phyloP scores from a whole-genome alignment of 1,140 invertebrate genomes.

The Calosoma granatense region DNA sequence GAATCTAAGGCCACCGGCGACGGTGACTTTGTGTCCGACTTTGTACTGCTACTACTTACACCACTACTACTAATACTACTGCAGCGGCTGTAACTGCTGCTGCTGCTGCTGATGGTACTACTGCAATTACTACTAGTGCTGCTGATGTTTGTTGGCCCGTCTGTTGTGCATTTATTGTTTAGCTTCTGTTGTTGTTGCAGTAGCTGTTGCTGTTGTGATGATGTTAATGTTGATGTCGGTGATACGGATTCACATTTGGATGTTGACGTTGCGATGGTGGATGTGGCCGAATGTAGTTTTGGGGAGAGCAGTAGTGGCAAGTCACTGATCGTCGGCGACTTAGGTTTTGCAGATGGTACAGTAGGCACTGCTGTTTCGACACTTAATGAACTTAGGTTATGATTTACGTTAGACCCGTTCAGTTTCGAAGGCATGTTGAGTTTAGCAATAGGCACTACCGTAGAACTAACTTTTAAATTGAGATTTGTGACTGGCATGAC shows the following conservation, averaged over 20 bases:
- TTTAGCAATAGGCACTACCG: conserved; percentile 32
- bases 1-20: neutral
- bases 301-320: too few relatives aligned
- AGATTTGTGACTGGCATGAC: neutral
- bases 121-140: neutral
- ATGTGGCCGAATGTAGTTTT: neutral
- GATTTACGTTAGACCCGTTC: conserved; percentile 19
- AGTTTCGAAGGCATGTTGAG: conserved; percentile 27
- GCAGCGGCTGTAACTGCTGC: conserved; percentile 8
- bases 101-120: conserved; percentile 10
- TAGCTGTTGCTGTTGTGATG: neutral
- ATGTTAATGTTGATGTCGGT: neutral
- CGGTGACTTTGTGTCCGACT: conserved; percentile 9
- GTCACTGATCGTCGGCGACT: neutral
- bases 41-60: neutral
- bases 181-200: neutral
- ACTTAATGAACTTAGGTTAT: neutral
- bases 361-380: conserved; percentile 28
- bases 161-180: conserved; percentile 7
- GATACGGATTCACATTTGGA: too few relatives aligned
- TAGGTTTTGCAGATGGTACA: conserved; percentile 19
- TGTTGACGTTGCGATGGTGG: neutral
- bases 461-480: conserved; percentile 3
- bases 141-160: neutral
- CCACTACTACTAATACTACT: conserved; percentile 3